These are phyloP conservation scores for Diploscapter pachys DNA, from an alignment of 1,140 invertebrate species.

Conservation along the genomic window DNA sequence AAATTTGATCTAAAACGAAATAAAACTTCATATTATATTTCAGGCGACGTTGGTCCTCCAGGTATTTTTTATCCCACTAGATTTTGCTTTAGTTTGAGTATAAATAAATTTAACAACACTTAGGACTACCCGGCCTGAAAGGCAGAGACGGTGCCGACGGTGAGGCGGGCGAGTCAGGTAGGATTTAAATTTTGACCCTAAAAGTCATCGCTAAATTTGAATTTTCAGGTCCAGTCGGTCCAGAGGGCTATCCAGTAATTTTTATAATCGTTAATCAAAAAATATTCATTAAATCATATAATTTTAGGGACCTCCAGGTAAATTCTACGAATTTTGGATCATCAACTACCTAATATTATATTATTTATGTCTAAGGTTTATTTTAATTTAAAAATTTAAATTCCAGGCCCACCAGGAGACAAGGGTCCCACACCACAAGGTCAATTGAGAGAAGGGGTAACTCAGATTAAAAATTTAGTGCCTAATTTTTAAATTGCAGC, in stretches of 20 bases:
- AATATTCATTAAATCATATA: too few relatives aligned
- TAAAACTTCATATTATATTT: not conserved
- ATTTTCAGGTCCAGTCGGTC: slow-evolving; percentile 44
- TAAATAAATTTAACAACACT: too few relatives aligned
- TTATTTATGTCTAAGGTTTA: too few relatives aligned
- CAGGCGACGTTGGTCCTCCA: slow-evolving; percentile 30
- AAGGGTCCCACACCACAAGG: slow-evolving; percentile 57
- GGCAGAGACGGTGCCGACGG: slow-evolving; percentile 57
- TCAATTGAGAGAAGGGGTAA: slow-evolving; percentile 49
- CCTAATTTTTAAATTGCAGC: slow-evolving; percentile 3
- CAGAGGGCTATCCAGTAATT: slow-evolving; percentile 46
- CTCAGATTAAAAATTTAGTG: too few relatives aligned
- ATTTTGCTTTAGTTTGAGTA: too few relatives aligned
- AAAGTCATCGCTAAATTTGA: too few relatives aligned
- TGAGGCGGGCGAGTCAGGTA: slow-evolving; percentile 45
- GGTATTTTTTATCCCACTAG: too few relatives aligned
- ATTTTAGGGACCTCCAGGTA: too few relatives aligned
- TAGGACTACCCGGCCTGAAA: slow-evolving; percentile 33
- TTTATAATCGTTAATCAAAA: too few relatives aligned
- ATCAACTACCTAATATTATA: too few relatives aligned
- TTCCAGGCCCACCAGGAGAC: slow-evolving; percentile 56
- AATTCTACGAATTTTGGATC: too few relatives aligned
- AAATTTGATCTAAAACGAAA: not conserved
- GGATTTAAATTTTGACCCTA: too few relatives aligned
- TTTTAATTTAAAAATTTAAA: not conserved